phyloP scores from a whole-genome alignment of 2,113 vertebrate species.

The Otis tarda region DNA sequence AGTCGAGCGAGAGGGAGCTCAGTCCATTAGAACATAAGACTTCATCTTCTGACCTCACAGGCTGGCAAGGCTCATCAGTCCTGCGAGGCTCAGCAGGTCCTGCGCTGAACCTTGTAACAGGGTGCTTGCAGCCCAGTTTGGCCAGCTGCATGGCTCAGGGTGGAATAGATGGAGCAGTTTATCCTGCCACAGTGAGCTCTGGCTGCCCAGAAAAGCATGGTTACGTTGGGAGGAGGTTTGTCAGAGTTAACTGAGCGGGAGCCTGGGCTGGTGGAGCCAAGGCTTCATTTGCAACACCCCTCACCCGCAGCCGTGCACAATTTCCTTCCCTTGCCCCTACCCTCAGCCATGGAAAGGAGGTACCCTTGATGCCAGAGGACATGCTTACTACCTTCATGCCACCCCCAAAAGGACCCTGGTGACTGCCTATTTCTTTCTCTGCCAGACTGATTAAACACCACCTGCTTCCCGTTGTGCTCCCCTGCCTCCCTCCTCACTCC shows the following conservation, averaged over 20 bases:
- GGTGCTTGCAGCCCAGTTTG: neutral
- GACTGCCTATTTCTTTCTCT: slow-evolving; percentile 26
- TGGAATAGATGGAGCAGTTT: neutral
- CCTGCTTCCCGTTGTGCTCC: slow-evolving; percentile 29
- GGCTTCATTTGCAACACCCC: neutral
- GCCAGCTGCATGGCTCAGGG: neutral
- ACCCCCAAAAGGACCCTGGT: slow-evolving; percentile 20
- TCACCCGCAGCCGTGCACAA: neutral
- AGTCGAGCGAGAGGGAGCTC: neutral
- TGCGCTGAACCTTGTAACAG: neutral
- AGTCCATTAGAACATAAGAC: neutral
- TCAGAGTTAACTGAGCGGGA: neutral
- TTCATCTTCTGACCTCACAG: neutral
- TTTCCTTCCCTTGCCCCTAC: neutral
- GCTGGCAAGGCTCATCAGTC: rapidly evolving
- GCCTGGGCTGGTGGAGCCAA: neutral
- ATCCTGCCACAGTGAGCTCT: neutral
- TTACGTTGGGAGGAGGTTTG: neutral
- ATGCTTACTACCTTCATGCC: slow-evolving; percentile 26
- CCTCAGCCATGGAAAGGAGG: neutral
- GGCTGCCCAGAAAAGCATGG: neutral
- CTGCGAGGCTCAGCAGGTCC: neutral
- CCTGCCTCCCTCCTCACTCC: neutral
- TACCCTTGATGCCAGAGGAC: slow-evolving; percentile 23
- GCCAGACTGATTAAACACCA: slow-evolving; percentile 45